Evolutionary conservation across 2,113 vertebrate species (phyloP), one percentile per base, ranked within the genome.

Genomic region (Corythoichthys haematopterus): DNA sequence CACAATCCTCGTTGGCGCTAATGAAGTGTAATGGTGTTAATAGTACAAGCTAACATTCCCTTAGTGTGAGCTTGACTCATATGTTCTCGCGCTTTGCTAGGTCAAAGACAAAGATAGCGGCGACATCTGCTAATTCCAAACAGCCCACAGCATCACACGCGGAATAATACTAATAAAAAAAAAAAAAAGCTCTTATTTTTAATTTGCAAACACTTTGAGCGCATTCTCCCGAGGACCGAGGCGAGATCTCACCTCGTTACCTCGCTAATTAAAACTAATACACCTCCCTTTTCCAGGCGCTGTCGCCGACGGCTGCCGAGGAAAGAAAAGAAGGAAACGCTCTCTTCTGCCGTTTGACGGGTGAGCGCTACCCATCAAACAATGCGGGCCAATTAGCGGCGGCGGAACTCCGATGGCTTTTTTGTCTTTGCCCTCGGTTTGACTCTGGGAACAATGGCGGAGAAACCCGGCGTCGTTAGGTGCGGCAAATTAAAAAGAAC

Each of bases 91-190:
- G 14, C 40, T 45, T 65, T 70, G 76, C 71, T 16, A 14, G 20
- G 72, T 72, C 65, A 70, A 72, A 77, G 16, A 73, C 78, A 78
- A 77, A 82, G 79, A 75, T 84, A 83, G 73, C 76, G 65, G 45
- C 2, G 66, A 62, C 73, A 77, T 72, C 79, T 88, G 80, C 85
- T 85, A 79, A 82, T 86, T 85, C 79, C 63, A 87, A 82, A 85
- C 68, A 80, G 82, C 82, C 79, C 63, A 68, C 69, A 83, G 81
- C 79, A 81, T 77, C 55, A 67, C 77, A 78, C 74, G 28, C 57
- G 66, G 40, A 5, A 3, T 1, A 43, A 43, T 5, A 1, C 6
- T 43, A 8, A 43, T 43, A 33, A 36, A 4, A 66, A 66, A 70
- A 76, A 76, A 28, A 38, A 38, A 40, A 64, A 46, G 13, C 68